Evolutionary conservation across 1,140 invertebrate genomes (phyloP).

Genomic region (Physella acuta): DNA sequence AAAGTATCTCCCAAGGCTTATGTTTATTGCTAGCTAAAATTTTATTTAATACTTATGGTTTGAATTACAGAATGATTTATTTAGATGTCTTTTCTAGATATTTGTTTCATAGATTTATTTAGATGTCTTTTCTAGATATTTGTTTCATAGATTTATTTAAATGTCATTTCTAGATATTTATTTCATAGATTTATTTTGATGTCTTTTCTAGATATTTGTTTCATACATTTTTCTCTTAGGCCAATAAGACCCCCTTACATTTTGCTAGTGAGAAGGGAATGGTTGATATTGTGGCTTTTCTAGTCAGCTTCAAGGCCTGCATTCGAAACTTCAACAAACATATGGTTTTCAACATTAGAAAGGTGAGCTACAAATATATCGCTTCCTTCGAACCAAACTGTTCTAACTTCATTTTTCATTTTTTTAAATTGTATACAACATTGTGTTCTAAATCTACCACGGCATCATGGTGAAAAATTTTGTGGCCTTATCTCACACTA

Average conservation of each 20-base stretch:
- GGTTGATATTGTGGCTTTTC: conserved; percentile 24
- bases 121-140: neutral
- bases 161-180: neutral
- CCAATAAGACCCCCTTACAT: conserved; percentile 24
- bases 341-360: neutral
- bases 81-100: neutral
- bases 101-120: neutral
- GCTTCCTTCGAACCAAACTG: neutral
- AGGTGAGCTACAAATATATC: neutral
- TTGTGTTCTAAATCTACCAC: too few relatives aligned
- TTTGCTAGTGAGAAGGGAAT: conserved; percentile 24
- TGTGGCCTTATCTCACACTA: too few relatives aligned
- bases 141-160: neutral
- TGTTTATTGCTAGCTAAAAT: too few relatives aligned
- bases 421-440: too few relatives aligned
- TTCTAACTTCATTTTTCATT: neutral
- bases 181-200: neutral
- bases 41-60: too few relatives aligned
- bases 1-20: too few relatives aligned
- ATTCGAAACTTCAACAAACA: conserved; percentile 13
- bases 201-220: neutral
- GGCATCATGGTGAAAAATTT: too few relatives aligned
- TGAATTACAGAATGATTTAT: too few relatives aligned
- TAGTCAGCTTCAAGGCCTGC: conserved; percentile 23
- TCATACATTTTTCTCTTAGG: conserved; percentile 3